Base-by-base conservation (phyloP, 2,888 invertebrate genomes). In the Lithophane ornitopus region DNA sequence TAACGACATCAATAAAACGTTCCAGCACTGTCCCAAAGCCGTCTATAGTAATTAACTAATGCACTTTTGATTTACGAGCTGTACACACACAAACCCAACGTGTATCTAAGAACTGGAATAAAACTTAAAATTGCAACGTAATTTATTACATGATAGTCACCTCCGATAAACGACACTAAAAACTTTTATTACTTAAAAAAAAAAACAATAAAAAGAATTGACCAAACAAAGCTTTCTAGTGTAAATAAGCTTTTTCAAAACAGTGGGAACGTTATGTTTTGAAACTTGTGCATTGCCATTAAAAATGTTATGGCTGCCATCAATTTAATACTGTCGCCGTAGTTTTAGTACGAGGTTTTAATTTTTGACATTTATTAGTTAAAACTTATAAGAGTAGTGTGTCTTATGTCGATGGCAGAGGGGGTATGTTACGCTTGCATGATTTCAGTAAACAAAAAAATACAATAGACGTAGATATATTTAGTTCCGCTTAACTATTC, bases 251-350 rank as follows among this genome's bases (percentile, higher is more conserved):
- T 85, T 89, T 88, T 84, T 89, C 81, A 87, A 90, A 91, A 91
- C 94, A 94, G 92, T 93, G 94, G 94, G 93, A 93, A 92, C 89
- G 89, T 87, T 81, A 81, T 82, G 84, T 89, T 89, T 89, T 87
- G 82, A 88, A 89, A 92, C 89, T 90, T 89, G 91, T 90, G 92
- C 91, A 86, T 90, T 90, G 91, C 89, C 94, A 94, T 95, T 95
- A 95, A 95, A 95, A 94, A 92, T 90, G 85, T 95, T 94, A 95
- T 92, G 92, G 91, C 81, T 80, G 91, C 87, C 93, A 94, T 96
- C 92, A 96, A 96, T 96, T 95, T 89, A 63, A 76, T 86, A 90
- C 91, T 93, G 95, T 95, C 95, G 89, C 93, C 92, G 92, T 92
- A 90, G 93, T 91, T 94, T 94, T 93, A 92, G 90, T 87, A 88